phyloP scores from a whole-genome alignment of 2,888 invertebrate genomes.

The Anorthoa munda region DNA sequence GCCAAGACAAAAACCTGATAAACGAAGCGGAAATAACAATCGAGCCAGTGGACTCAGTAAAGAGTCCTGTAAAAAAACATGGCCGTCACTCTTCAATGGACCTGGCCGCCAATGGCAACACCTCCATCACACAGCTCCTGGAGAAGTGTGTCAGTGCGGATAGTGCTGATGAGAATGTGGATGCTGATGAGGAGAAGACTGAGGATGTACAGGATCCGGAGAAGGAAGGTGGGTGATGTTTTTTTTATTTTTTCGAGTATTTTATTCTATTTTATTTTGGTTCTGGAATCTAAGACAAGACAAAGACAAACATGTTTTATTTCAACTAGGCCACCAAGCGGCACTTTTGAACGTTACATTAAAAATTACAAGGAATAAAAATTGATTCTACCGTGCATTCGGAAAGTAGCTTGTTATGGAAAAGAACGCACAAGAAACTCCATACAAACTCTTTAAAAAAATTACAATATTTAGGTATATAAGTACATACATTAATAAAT shows the following conservation, averaged over 20 bases:
- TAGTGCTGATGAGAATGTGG: slow-evolving; percentile 56
- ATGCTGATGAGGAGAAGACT: slow-evolving; percentile 60
- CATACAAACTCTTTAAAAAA: too few relatives aligned
- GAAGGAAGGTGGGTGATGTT: slow-evolving; percentile 62
- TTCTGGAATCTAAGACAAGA: too few relatives aligned
- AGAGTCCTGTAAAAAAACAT: slow-evolving; percentile 82
- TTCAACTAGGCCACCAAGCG: too few relatives aligned
- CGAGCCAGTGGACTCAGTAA: slow-evolving; percentile 80
- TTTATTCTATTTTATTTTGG: too few relatives aligned
- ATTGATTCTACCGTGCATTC: too few relatives aligned
- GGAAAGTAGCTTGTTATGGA: too few relatives aligned
- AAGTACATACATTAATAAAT: too few relatives aligned
- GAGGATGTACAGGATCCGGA: slow-evolving; percentile 52
- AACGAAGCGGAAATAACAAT: slow-evolving; percentile 88
- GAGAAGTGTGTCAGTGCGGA: slow-evolving; percentile 85
- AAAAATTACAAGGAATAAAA: too few relatives aligned
- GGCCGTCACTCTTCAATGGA: slow-evolving; percentile 89
- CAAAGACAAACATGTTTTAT: too few relatives aligned
- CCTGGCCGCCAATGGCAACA: slow-evolving; percentile 82
- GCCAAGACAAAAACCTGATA: slow-evolving; percentile 85
- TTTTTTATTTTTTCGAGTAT: not conserved
- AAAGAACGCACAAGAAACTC: too few relatives aligned
- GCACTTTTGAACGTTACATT: too few relatives aligned
- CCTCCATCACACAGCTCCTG: slow-evolving; percentile 85
- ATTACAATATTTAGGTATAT: too few relatives aligned